Evolutionary conservation across 2,797 vertebrate genomes (phyloP), one percentile per base, ranked within the genome.

Genomic region (Onychomys torridus): DNA sequence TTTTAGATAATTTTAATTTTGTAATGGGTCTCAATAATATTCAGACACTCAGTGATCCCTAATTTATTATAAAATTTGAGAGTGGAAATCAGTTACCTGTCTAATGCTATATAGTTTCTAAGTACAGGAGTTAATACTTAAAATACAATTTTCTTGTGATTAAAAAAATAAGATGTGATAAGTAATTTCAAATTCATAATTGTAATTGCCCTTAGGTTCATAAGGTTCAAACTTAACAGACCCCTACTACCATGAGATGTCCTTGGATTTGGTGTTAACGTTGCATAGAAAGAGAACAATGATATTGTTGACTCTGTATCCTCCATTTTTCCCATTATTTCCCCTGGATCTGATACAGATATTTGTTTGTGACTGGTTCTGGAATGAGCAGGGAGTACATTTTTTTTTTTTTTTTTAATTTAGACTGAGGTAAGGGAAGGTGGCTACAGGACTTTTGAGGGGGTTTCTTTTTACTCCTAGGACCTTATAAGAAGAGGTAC

Each of bases 171-270:
- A 85, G 84, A 63, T 13, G 8, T 92, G 27, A 89, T 79, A 81
- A 63, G 34, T 94, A 85, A 93, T 82, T 73, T 27, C 55, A 75
- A 87, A 93, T 94, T 73, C 87, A 13, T 96, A 57, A 87, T 91
- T 96, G 67, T 71, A 71, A 29, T 59, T 96, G 12, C 9, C 83
- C 75, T 97, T 96, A 89, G 46, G 52, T 67, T 84, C 94, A 81
- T 87, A 40, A 89, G 23, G 14, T 29, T 81, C 63, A 81, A 73
- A 73, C 9, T 88, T 88, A 93, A 59, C 12, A 32, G 52, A 82
- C 2, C 2, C 23, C n/a, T 61, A 46, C 16, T 61, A 17, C 65
- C n/a, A 87, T 73, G 65, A 57, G n/a, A 89, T 84, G 69, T 81
- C 34, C 17, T 95, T 94, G 8, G 14, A 57, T 52, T 90, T 84